These are phyloP conservation scores for Neomonachus schauinslandi DNA, from an alignment of 2,113 vertebrate species.

Conservation along the genomic window DNA sequence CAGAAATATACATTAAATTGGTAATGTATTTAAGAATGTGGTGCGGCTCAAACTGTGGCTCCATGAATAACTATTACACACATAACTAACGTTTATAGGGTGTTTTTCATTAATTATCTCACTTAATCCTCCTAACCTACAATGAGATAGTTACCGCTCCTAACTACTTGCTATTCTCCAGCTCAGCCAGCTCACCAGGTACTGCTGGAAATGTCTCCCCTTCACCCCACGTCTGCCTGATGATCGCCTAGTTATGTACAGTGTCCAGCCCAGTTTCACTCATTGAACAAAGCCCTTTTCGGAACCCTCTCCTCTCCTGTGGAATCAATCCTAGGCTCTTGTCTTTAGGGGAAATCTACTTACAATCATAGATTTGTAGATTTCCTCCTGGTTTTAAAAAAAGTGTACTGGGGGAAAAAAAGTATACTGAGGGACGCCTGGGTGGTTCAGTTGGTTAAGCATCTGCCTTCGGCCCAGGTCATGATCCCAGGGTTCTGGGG, in stretches of 20 bases:
- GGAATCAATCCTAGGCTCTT: background rate
- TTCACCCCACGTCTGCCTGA: background rate
- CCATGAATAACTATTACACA: background rate
- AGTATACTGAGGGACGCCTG: background rate
- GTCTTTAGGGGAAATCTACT: background rate
- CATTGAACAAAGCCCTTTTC: background rate
- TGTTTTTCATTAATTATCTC: background rate
- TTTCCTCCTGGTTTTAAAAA: background rate
- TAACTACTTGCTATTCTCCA: background rate
- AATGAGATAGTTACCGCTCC: background rate
- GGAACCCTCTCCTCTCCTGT: background rate
- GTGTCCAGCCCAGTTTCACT: background rate
- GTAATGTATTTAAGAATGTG: background rate
- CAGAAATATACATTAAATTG: slow-evolving; percentile 38
- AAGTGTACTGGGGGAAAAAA: no score
- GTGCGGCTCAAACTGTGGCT: background rate
- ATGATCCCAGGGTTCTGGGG: background rate
- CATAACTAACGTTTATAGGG: background rate
- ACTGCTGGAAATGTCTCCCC: background rate
- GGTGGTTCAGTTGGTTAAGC: background rate
- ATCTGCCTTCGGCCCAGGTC: background rate
- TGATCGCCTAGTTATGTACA: background rate
- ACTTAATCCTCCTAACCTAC: background rate
- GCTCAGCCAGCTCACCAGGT: background rate
- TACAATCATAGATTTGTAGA: background rate